These are phyloP conservation scores for human (Homo sapiens) DNA, from an alignment of 2,113 vertebrate species.

Conservation along the genomic window DNA sequence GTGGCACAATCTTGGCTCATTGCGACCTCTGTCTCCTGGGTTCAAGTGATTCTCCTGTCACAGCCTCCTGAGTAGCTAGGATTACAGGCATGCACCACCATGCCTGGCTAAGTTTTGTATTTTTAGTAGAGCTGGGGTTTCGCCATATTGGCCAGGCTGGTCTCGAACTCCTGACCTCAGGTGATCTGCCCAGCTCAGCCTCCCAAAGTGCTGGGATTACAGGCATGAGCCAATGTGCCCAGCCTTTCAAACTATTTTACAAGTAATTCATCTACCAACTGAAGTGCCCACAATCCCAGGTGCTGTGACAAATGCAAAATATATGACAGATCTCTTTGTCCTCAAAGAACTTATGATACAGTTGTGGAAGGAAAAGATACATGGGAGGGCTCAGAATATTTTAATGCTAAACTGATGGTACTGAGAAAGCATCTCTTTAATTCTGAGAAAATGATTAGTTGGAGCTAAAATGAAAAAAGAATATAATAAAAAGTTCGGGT, in stretches of 20 bases:
- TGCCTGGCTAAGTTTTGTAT: too few relatives aligned
- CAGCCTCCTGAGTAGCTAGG: too few relatives aligned
- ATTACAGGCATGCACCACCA: too few relatives aligned
- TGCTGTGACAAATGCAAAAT: not conserved
- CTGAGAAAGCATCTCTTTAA: not conserved
- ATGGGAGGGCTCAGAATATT: not conserved
- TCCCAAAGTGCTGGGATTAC: too few relatives aligned
- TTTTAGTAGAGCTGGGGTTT: too few relatives aligned
- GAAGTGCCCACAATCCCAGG: not conserved
- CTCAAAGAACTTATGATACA: not conserved
- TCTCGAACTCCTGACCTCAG: too few relatives aligned
- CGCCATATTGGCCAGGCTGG: too few relatives aligned
- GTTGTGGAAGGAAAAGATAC: not conserved
- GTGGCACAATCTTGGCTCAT: too few relatives aligned
- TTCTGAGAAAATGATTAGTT: slow-evolving; percentile 47
- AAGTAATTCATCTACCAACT: not conserved
- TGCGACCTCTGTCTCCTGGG: too few relatives aligned
- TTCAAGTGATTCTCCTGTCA: too few relatives aligned
- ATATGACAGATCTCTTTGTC: not conserved
- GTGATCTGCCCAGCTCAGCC: too few relatives aligned
- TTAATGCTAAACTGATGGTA: not conserved
- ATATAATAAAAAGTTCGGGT: slow-evolving; percentile 53
- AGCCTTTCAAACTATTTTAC: not conserved
- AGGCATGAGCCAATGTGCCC: too few relatives aligned
- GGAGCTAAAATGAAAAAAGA: not conserved